Conservation (phyloP, 2,797 vertebrate genomes). For the Ambastaia sidthimunki region DNA sequence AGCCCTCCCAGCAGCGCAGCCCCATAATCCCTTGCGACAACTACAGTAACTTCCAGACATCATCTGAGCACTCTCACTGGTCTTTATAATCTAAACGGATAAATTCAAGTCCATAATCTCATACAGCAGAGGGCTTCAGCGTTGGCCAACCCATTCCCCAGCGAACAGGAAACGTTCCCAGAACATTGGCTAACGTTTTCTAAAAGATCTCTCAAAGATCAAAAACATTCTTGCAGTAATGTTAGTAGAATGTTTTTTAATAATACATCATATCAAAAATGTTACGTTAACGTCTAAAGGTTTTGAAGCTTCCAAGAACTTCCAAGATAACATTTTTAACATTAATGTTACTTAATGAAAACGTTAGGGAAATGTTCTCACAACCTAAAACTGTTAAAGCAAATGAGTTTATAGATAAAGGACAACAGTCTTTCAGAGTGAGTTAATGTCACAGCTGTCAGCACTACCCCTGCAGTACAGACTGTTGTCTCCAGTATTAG, state of each 20-base stretch:
- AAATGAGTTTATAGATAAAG: constrained; percentile 39
- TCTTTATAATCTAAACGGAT: constrained; percentile 9
- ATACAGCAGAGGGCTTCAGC: background rate
- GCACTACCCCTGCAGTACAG: constrained; percentile 36
- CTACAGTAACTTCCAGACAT: background rate
- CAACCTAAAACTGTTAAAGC: background rate
- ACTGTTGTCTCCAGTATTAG: constrained; percentile 44
- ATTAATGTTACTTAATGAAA: too few relatives aligned
- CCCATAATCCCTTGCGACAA: background rate
- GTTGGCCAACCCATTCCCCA: background rate
- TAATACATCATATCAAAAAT: too few relatives aligned
- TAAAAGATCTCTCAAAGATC: too few relatives aligned
- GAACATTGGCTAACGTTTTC: too few relatives aligned
- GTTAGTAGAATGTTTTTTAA: background rate
- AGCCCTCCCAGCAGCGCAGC: background rate
- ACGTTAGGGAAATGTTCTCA: too few relatives aligned
- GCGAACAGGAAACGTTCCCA: too few relatives aligned
- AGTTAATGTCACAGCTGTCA: constrained; percentile 36
- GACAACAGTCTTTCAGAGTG: constrained; percentile 34
- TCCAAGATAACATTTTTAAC: too few relatives aligned
- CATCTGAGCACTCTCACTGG: background rate
- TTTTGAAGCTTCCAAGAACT: too few relatives aligned
- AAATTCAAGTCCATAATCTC: constrained; percentile 14
- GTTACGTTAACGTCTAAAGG: too few relatives aligned
- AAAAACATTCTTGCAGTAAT: too few relatives aligned